Evolutionary conservation across 2,113 vertebrate genomes (phyloP), one percentile per base, ranked within the genome.

Genomic region (Glaucidium brasilianum): DNA sequence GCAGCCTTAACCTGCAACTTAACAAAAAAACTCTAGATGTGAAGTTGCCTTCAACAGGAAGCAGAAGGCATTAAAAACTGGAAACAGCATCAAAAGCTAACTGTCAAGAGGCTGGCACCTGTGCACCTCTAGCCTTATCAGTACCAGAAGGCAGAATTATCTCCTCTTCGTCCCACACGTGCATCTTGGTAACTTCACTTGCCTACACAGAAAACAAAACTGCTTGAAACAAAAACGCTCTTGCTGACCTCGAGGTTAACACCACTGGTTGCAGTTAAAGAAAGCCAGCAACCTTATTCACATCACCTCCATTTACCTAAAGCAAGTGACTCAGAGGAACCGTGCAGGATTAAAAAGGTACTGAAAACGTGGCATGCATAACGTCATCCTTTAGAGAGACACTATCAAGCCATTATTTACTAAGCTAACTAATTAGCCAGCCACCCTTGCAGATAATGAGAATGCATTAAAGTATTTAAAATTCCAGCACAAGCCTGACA

Each of bases 361-460:
- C 43, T 27, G 19, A 29, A 64, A 50, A 45, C 0, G 0, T 19
- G 49, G 32, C 34, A 18, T 5, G 21, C 37, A 29, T 7, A 29
- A 45, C 41, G 3, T 66, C 78, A 82, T 32, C 56, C 71, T 89
- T 89, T 37, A 53, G 52, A 86, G 37, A 92, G 59, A 53, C 67
- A 39, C 59, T 73, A 79, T 50, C 80, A n/a, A 88, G 66, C 89
- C 71, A 79, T 92, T 95, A 96, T 94, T 97, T 94, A 94, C 84
- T 90, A 50, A 79, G 84, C 87, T 52, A 95, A 84, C 88, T 95
- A 91, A 97, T 95, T 91, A 97, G 78, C 73, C 80, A 94, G 80
- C 77, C 92, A 95, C 53, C 52, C 86, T 83, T 95, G 95, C 95
- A 94, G 91, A 89, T 95, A 90, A 95, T 82, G 94, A 92, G 89